Base-by-base conservation (phyloP, 2,888 invertebrate species). In the Dascillus cervinus region DNA sequence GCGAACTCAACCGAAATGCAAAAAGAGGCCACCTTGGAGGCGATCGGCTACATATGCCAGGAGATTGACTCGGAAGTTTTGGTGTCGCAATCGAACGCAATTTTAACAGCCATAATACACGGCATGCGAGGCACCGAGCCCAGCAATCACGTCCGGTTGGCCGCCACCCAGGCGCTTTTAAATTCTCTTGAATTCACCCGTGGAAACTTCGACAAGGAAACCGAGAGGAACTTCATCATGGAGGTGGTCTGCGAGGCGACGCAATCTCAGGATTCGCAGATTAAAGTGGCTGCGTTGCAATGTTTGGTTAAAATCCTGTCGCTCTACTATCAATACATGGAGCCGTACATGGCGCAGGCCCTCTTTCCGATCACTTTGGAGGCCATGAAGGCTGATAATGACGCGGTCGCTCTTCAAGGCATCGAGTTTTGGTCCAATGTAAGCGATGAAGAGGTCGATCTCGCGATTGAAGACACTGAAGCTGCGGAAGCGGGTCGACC, bases 381-480 rank as follows among this genome's bases (percentile, higher is more conserved):
- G 66, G 96, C 98, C 5, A 99, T 99, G 94, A 94, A 92, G 62
- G 90, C 90, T 10, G 91, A 92, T 43, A 79, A 87, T 44, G 95
- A 97, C 67, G 95, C 96, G 50, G 86, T 99, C 30, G 85, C 94
- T 10, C 74, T 97, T 33, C 97, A 97, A 71, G 98, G 98, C 46
- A 97, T 99, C 61, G 98, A 99, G 66, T 99, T 99, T 69, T 99
- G 99, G 98, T 97, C 96, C 3, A 97, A 95, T 54, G 96, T 98
- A 1, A 95, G 97, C 57, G 98, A 99, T 67, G 98, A 97, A 69
- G 98, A 99, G 68, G 91, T 96, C 17, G 96, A 96, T 66, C 70
- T 97, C 44, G 79, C 87, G 2, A 86, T 95, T 60, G 95, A 96
- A 65, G 89, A 88, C 54, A 84, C 85, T 23, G 97, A 97, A 68